Percentiles rank a stretch among this genome's conserved stretches.
Evolutionary conservation across 2,888 invertebrate genomes (phyloP).

Genomic region (Globia sparganii): DNA sequence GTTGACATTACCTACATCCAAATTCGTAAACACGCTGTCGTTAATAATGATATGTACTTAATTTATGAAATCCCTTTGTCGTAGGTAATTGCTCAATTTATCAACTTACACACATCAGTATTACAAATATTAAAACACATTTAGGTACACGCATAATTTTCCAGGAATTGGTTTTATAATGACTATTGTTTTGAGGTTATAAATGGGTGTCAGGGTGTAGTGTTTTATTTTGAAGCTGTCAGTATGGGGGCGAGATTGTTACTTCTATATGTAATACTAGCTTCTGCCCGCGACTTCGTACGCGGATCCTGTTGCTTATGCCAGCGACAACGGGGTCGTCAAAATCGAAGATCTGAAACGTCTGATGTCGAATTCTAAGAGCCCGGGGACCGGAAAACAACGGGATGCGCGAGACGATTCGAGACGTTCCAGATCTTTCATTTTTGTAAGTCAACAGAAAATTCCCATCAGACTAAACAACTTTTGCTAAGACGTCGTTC

Average conservation of each 20-base stretch:
- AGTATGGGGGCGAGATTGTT: constrained; percentile 43
- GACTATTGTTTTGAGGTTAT: constrained; percentile 34
- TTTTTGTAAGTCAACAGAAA: no score
- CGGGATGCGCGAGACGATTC: no score
- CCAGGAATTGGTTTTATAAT: constrained; percentile 33
- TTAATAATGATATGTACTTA: background rate
- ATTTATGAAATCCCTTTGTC: background rate
- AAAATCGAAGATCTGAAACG: no score
- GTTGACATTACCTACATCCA: background rate
- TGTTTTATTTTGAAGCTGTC: constrained; percentile 18
- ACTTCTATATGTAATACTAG: constrained; percentile 28
- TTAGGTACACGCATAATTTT: background rate
- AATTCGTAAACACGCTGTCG: background rate
- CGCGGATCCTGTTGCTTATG: no score
- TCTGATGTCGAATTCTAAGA: no score
- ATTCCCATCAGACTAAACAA: no score
- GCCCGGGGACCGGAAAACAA: no score
- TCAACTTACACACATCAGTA: background rate
- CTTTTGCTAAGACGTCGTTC: no score
- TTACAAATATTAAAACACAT: constrained; percentile 11
- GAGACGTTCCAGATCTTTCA: no score
- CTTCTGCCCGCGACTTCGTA: no score
- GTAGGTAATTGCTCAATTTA: background rate
- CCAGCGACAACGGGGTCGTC: no score
- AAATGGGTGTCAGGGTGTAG: constrained; percentile 26